Conservation (phyloP, 2,888 invertebrate genomes). For the Nipponacmea schrenckii region DNA sequence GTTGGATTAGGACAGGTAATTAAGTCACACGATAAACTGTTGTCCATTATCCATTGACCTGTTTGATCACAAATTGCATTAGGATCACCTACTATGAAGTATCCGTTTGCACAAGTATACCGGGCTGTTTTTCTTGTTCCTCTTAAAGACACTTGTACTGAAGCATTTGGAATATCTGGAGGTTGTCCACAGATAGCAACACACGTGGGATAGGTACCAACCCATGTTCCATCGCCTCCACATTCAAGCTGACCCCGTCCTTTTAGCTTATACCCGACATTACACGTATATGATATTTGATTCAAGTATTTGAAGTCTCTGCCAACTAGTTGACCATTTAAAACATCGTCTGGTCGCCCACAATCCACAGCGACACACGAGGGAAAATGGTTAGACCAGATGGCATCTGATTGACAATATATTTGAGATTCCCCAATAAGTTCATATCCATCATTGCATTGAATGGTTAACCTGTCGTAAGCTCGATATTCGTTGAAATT, state of each 20-base stretch:
- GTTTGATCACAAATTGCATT: conserved; percentile 21
- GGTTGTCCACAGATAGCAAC: conserved; percentile 46
- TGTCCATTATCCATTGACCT: conserved; percentile 44
- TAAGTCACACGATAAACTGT: conserved; percentile 38
- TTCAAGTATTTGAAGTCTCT: conserved; percentile 49
- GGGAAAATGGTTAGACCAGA: conserved; percentile 46
- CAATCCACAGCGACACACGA: conserved; percentile 41
- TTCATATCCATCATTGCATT: conserved; percentile 50
- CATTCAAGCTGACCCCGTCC: conserved; percentile 39
- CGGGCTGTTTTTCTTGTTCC: neutral
- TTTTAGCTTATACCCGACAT: conserved; percentile 40
- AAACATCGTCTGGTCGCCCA: conserved; percentile 32
- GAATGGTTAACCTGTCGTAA: conserved; percentile 38
- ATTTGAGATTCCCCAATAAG: conserved; percentile 37
- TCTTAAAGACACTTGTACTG: conserved; percentile 4
- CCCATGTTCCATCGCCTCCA: conserved; percentile 43
- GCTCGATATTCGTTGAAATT: conserved; percentile 16
- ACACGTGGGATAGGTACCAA: conserved; percentile 41
- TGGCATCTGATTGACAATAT: conserved; percentile 43
- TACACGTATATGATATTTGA: conserved; percentile 38
- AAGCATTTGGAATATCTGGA: conserved; percentile 22
- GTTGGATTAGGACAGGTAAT: conserved; percentile 41
- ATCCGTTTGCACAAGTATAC: conserved; percentile 33
- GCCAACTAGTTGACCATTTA: conserved; percentile 69
- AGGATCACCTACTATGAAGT: conserved; percentile 33